These are phyloP conservation scores for Leucoraja ocellata DNA, from an alignment of 2,797 vertebrate species.

Conservation along the genomic window DNA sequence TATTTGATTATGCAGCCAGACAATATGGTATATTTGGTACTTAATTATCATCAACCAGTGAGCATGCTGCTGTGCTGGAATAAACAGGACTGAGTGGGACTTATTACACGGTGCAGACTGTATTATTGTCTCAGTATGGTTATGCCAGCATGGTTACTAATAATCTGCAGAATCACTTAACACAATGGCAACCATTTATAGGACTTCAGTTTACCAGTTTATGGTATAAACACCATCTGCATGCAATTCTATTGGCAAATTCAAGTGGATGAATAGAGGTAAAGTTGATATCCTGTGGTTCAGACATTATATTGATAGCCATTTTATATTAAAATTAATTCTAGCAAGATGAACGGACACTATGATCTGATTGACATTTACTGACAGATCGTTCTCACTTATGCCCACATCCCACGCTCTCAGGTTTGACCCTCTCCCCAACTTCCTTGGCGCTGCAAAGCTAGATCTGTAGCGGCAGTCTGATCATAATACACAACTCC, in stretches of 20 bases:
- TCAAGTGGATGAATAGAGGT: constrained; percentile 78
- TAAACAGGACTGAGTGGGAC: constrained; percentile 69
- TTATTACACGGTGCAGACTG: constrained; percentile 60
- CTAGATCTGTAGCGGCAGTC: constrained; percentile 39
- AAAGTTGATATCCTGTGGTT: constrained; percentile 50
- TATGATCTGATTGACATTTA: constrained; percentile 14
- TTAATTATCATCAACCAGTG: constrained; percentile 98
- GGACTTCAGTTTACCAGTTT: constrained; percentile 85
- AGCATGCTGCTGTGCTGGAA: constrained; percentile 85
- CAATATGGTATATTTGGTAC: constrained; percentile 99
- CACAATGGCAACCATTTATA: constrained; percentile 80
- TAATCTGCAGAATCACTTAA: constrained; percentile 80
- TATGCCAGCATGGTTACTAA: constrained; percentile 93
- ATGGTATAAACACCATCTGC: constrained; percentile 86
- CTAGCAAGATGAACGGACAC: not conserved
- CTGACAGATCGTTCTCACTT: not conserved
- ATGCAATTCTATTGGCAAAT: constrained; percentile 71
- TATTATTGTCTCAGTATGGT: constrained; percentile 88
- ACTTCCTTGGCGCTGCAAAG: constrained; percentile 62
- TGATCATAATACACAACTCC: not conserved
- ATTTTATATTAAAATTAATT: constrained; percentile 1
- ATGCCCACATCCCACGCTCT: constrained; percentile 10
- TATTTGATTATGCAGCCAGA: constrained; percentile 99
- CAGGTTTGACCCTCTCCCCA: constrained; percentile 55
- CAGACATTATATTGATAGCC: not conserved